Base-by-base conservation (phyloP, 2,888 invertebrate species). In the Diadegma fenestrale region DNA sequence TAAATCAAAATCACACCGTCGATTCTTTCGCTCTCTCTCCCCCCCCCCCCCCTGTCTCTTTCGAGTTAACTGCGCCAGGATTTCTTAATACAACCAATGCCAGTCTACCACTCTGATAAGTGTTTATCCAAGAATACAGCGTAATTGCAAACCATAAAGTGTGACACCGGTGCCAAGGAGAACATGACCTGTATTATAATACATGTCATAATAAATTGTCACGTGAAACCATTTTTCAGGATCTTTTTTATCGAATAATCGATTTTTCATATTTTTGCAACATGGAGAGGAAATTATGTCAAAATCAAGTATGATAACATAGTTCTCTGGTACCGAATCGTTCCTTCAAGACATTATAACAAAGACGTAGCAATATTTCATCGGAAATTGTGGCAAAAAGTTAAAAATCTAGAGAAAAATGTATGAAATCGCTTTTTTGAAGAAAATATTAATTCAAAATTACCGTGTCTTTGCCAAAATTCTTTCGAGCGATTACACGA, bases 1-100 rank as follows among this genome's bases (percentile, higher is more conserved):
- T 91, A 91, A 91, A 91, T 91, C 91, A 91, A 91, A 91, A 91
- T 91, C 88, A 89, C 89, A 82, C 90, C 86, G 84, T 88, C 85
- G 71, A 77, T 69, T 76, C 10, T 14, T 43, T 8, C 61, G 66
- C 43, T 63, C 61, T 7, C 48, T 19, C 48, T 76, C 48, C n/a
- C 7, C 43, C 0, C 61, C 66, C 26, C 48, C 33, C 7, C 19
- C 8, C 48, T 48, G n/a, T n/a, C 48, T 19, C n/a, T 51, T n/a
- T n/a, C n/a, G 19, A 41, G 45, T 33, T 61, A 37, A 58, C 68
- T 73, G 72, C 68, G 8, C n/a, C 79, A 43, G 26, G 33, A 19
- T 37, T 37, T 64, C 68, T 69, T 41, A n/a, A 54, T 68, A 30
- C 78, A 78, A 78, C 66, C 58, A 72, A 68, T 37, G 63, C 43